Percentiles rank a stretch among this genome's conserved stretches.
Evolutionary conservation across 2,888 invertebrate genomes (phyloP).

Genomic region (Perizoma flavofasciatum): DNA sequence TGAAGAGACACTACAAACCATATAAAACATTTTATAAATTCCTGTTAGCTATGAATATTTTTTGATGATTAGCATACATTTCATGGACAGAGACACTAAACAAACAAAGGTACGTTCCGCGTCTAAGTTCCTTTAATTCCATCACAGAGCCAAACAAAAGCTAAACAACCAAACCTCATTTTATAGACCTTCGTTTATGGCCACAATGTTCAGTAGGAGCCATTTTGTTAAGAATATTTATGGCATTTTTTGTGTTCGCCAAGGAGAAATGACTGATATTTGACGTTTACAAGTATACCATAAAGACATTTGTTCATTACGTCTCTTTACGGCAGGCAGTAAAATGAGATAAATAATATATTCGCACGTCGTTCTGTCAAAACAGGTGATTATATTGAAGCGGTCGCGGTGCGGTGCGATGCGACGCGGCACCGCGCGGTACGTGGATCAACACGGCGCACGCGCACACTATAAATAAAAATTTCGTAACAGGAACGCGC

Average conservation of each 20-base stretch:
- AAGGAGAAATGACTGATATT: conserved; percentile 74
- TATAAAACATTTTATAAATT: conserved; percentile 68
- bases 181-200: conserved; percentile 77
- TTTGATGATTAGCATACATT: conserved; percentile 74
- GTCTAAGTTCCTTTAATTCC: conserved; percentile 73
- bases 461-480: conserved; percentile 72
- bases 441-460: conserved; percentile 48
- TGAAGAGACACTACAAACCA: conserved; percentile 55
- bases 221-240: conserved; percentile 81
- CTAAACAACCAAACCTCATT: conserved; percentile 77
- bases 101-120: conserved; percentile 68
- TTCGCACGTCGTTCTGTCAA: conserved; percentile 67
- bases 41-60: conserved; percentile 77
- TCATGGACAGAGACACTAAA: conserved; percentile 61
- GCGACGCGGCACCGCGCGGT: conserved; percentile 32
- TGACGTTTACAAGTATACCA: conserved; percentile 78
- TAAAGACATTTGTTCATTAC: conserved; percentile 79
- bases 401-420: conserved; percentile 41
- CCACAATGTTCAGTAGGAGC: conserved; percentile 80
- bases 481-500: conserved; percentile 65
- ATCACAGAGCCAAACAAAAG: conserved; percentile 70
- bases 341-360: conserved; percentile 64
- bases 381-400: conserved; percentile 57
- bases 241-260: conserved; percentile 71
- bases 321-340: conserved; percentile 67